phyloP scores from a whole-genome alignment of 2,113 vertebrate genomes.

The Saccopteryx leptura region DNA sequence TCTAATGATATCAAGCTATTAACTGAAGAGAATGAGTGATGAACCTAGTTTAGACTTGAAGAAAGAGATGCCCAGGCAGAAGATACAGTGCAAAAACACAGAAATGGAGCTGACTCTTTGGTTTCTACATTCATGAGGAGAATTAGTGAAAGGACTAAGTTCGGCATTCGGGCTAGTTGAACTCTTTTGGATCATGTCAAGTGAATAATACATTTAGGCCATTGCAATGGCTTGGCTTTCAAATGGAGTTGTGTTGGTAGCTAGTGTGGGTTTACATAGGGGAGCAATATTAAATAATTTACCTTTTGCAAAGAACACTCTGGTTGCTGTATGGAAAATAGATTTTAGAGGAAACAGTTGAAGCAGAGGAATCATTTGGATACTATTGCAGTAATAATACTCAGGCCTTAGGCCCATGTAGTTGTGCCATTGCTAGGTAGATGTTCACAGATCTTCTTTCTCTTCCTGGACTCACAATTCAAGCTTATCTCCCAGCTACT shows the following conservation, averaged over 20 bases:
- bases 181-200: not conserved
- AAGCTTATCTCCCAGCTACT: too few relatives aligned
- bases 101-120: too few relatives aligned
- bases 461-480: not conserved
- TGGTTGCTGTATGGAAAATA: not conserved
- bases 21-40: not conserved
- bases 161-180: not conserved
- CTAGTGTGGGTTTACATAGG: not conserved
- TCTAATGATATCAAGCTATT: not conserved
- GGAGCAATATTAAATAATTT: not conserved
- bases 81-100: not conserved
- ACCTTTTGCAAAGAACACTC: not conserved
- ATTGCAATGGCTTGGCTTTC: not conserved
- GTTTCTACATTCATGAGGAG: too few relatives aligned
- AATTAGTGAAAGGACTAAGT: not conserved
- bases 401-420: fast-evolving
- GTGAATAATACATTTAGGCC: too few relatives aligned
- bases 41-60: not conserved
- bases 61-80: not conserved
- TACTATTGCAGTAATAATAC: too few relatives aligned
- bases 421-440: not conserved
- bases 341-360: not conserved
- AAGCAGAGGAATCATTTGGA: not conserved
- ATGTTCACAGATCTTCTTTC: not conserved
- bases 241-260: too few relatives aligned